These are phyloP conservation scores for Zeus faber DNA, from an alignment of 2,113 vertebrate species.

Conservation along the genomic window DNA sequence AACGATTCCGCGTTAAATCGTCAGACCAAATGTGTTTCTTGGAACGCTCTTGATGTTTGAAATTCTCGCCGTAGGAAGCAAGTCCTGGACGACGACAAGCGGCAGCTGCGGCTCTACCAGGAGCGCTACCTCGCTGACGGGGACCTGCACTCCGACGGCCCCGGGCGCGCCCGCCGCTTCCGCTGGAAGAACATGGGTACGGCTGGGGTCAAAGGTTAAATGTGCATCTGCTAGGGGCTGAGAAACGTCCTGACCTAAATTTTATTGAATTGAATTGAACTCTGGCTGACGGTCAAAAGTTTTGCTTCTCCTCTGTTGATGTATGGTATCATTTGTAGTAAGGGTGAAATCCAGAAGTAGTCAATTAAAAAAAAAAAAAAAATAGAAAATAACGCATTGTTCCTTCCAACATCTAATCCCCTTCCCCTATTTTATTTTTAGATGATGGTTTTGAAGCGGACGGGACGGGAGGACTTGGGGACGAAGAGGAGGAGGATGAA, in stretches of 20 bases:
- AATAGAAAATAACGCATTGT: not conserved
- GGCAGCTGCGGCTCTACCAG: slow-evolving; percentile 87
- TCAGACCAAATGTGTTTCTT: too few species aligned
- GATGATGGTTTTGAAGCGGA: slow-evolving; percentile 68
- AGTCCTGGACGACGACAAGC: slow-evolving; percentile 91
- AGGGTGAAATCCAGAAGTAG: too few species aligned
- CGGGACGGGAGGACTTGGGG: slow-evolving; percentile 71
- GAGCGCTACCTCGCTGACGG: slow-evolving; percentile 91
- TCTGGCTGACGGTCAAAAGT: too few species aligned
- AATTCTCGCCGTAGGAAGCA: slow-evolving; percentile 82
- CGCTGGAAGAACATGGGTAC: slow-evolving; percentile 94
- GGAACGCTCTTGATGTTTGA: too few species aligned
- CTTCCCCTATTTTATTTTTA: slow-evolving; percentile 27
- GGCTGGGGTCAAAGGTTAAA: too few species aligned
- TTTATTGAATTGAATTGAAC: too few species aligned
- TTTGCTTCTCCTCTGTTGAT: too few species aligned
- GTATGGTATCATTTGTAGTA: not conserved
- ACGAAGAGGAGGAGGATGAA: slow-evolving; percentile 81
- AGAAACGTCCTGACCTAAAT: too few species aligned
- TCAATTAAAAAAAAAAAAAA: too few species aligned
- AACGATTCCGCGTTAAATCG: too few species aligned
- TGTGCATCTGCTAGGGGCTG: too few species aligned
- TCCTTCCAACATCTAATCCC: not conserved
- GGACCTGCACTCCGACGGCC: slow-evolving; percentile 92
- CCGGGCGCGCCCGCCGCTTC: slow-evolving; percentile 88